Conservation (phyloP, 2,113 vertebrate species). For the Lipophrys pholis region DNA sequence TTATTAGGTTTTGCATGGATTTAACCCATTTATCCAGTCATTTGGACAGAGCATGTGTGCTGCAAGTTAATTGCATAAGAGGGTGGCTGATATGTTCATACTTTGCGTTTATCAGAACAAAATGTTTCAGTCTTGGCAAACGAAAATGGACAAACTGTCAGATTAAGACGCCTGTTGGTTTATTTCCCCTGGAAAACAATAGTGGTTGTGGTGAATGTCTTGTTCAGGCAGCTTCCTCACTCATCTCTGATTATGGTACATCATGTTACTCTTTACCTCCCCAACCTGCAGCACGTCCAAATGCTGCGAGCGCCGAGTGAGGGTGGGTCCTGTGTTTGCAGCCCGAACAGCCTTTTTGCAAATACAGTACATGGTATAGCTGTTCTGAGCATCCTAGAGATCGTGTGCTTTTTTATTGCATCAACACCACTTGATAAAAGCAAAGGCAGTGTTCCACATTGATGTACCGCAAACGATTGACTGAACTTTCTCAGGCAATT, state of each 20-base stretch:
- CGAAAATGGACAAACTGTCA: not conserved
- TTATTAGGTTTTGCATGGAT: not conserved
- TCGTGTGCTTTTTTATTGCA: not conserved
- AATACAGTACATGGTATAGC: not conserved
- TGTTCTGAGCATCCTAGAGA: not conserved
- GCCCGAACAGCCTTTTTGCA: not conserved
- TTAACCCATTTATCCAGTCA: too few species aligned
- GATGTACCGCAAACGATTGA: not conserved
- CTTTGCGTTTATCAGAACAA: not conserved
- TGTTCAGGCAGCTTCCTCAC: not conserved
- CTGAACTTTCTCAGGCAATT: not conserved
- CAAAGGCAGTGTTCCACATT: too few species aligned
- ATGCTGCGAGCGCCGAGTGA: not conserved
- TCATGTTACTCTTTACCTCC: not conserved
- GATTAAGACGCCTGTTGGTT: not conserved
- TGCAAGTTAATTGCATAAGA: not conserved
- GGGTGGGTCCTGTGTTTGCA: not conserved
- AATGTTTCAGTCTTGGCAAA: conserved; percentile 4
- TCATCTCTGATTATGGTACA: not conserved
- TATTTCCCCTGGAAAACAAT: too few species aligned
- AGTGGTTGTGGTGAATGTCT: too few species aligned
- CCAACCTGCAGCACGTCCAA: not conserved
- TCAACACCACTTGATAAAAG: not conserved
- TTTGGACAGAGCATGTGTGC: not conserved
- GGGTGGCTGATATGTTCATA: too few species aligned